Evolutionary conservation across 2,888 invertebrate species (phyloP), one percentile per base, ranked within the genome.

Genomic region (Brenthis ino): DNA sequence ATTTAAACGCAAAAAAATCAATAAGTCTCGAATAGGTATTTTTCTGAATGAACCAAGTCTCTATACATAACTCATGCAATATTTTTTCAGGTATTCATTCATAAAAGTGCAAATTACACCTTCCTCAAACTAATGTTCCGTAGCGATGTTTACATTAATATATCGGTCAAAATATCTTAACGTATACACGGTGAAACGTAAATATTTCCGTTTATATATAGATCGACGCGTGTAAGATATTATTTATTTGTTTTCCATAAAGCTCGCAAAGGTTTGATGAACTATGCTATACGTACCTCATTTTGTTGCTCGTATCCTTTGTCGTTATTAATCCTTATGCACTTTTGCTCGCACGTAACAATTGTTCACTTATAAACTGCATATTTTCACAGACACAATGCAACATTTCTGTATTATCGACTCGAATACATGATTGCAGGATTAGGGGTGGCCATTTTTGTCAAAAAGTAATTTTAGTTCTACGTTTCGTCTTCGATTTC

Each of bases 291-390:
- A 89, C 93, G 76, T 88, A 92, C 92, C 92, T 93, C 92, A 93
- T 93, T 89, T 91, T 91, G 88, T 84, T 77, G 85, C 82, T 84
- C 76, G 83, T 84, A 83, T 89, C 89, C 89, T 90, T 89, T 90
- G 89, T 91, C 83, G 88, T 83, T 87, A 87, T 83, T 85, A 91
- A 91, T 91, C 91, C 91, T 80, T 77, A 85, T 84, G 86, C 90
- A 89, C 90, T 88, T 90, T 85, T 89, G 88, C 91, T 92, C 88
- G 83, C 89, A 90, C 91, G 83, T 83, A 87, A 88, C 86, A 89
- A 89, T 86, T 88, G 89, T 91, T 91, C 91, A 92, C 91, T 88
- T 86, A 88, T 75, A 87, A 89, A 88, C 84, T 85, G 86, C 91
- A 91, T 89, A 82, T 86, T 91, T 85, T 85, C 89, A 89, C 88